Base-by-base conservation (phyloP, 1,140 invertebrate genomes). In the Drosophila busckii region DNA sequence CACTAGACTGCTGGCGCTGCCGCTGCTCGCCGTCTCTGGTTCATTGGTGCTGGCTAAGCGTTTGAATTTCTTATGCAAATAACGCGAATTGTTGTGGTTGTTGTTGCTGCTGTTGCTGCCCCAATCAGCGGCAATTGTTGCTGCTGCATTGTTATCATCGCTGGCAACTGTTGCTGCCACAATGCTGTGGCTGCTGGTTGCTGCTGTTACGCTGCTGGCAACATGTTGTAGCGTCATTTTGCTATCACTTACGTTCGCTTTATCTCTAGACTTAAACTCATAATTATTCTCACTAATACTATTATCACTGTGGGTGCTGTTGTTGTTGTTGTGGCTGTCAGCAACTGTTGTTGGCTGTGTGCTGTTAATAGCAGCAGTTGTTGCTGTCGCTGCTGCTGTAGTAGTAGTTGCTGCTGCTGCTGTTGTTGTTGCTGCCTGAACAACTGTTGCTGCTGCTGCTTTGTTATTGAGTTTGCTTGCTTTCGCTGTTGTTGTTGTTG, bases 1-100 rank as follows among this genome's bases (percentile, higher is more conserved):
- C 6, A 89, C 50, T 66, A 55, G 56, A 88, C 85, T 76, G 84
- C 85, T 68, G 71, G 53, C 22, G 22, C 48, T 69, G 73, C 32
- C 50, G 41, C 50, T 58, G 28, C 45, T 63, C 42, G 85, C 67
- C 70, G 58, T 42, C 26, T 87, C 85, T 7, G 65, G 50, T 3
- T 87, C 80, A 87, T 89, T 88, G 86, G 92, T 84, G 89, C 93
- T 93, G 60, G 93, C 92, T 89, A 95, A 91, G 85, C 95, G 95
- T 88, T 96, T 96, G 87, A 96, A 96, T 87, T 96, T 96, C 85
- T 96, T 96, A 85, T 96, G 94, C 88, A 95, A 89, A 89, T 96
- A 96, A 75, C 93, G 94, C 66, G 92, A 90, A 82, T 92, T 91
- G 88, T 82, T 88, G 55, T 84, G 28, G 22, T 7, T 37, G 58